Percentiles rank a stretch among this genome's conserved stretches.
These are phyloP conservation scores for Elephantulus edwardii DNA, from an alignment of 2,113 vertebrate species.

Conservation along the genomic window DNA sequence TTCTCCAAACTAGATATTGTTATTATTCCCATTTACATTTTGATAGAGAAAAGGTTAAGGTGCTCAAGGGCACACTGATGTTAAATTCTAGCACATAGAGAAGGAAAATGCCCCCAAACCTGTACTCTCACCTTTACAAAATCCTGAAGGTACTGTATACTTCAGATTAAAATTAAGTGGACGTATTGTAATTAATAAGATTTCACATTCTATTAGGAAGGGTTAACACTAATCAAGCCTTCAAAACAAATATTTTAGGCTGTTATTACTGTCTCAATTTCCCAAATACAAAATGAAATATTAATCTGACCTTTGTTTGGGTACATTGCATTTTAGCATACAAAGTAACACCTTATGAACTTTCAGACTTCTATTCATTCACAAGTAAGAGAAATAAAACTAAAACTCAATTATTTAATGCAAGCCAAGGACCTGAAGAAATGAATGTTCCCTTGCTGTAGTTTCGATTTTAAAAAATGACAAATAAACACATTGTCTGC, in stretches of 20 bases:
- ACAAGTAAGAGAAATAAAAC: conserved; percentile 4
- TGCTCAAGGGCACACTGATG: not conserved
- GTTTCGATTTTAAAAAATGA: not conserved
- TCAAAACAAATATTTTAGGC: not conserved
- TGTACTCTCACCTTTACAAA: too few relatives aligned
- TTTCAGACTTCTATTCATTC: conserved; percentile 25
- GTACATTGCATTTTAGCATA: not conserved
- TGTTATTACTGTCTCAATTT: not conserved
- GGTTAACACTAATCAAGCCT: not conserved
- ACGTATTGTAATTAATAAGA: not conserved
- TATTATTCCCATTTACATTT: not conserved
- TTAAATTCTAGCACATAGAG: not conserved
- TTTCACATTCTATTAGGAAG: not conserved
- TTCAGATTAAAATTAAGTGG: too few relatives aligned
- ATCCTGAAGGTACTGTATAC: too few relatives aligned
- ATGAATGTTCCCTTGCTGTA: not conserved
- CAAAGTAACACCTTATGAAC: conserved; percentile 11
- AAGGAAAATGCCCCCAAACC: not conserved
- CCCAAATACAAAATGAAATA: not conserved
- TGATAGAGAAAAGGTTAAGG: not conserved
- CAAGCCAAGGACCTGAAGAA: not conserved
- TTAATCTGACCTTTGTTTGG: not conserved
- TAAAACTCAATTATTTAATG: conserved; percentile 22
- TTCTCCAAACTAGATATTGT: not conserved
- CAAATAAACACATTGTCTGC: not conserved